Conservation (phyloP, 2,797 vertebrate species). For the Sciurus vulgaris region DNA sequence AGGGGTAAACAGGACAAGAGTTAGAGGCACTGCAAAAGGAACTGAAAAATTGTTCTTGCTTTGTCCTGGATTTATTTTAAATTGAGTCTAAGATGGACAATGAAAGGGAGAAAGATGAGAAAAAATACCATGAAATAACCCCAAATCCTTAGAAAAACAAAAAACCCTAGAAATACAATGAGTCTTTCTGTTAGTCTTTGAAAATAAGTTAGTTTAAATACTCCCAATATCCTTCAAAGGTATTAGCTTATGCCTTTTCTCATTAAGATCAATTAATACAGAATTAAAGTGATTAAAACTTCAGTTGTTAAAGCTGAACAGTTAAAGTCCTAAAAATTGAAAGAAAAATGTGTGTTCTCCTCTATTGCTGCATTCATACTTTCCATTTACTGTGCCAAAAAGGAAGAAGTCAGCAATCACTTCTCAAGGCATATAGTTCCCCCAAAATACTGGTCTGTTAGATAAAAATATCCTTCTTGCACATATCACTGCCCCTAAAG, state of each 20-base stretch:
- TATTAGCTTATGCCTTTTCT: not conserved
- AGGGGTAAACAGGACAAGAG: not conserved
- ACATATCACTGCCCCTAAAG: not conserved
- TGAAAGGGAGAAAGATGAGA: not conserved
- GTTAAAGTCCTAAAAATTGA: not conserved
- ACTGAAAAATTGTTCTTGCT: conserved; percentile 1
- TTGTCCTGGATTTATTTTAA: not conserved
- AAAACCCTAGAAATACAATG: not conserved
- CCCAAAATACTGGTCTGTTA: not conserved
- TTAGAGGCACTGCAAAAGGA: not conserved
- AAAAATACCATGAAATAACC: not conserved
- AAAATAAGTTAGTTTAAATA: conserved; percentile 42
- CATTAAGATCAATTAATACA: conserved; percentile 30
- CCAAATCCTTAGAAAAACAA: conserved; percentile 6
- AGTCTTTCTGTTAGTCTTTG: not conserved
- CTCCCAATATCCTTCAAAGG: not conserved
- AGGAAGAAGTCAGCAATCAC: not conserved
- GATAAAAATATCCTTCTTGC: not conserved
- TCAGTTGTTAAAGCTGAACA: not conserved
- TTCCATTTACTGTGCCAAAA: not conserved
- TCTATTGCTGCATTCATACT: not conserved
- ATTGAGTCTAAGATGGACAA: not conserved
- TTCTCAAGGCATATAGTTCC: not conserved
- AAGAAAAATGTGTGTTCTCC: not conserved
- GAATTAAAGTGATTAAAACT: conserved; percentile 14